These are phyloP conservation scores for Dolichomitus sp. DNA, from an alignment of 2,888 invertebrate species.

Conservation along the genomic window DNA sequence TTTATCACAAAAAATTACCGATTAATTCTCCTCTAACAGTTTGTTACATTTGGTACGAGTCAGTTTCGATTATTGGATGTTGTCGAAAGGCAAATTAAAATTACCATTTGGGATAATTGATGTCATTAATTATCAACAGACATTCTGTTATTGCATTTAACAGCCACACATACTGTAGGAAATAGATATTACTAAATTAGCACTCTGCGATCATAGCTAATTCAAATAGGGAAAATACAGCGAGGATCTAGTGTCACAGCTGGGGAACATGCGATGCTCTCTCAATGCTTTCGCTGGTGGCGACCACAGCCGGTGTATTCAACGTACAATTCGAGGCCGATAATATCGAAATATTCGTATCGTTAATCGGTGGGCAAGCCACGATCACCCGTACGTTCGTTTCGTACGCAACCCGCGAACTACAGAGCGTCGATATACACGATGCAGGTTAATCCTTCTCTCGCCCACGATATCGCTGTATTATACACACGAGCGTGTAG, in stretches of 20 bases:
- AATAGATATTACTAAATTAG: conserved; percentile 12
- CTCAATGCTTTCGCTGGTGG: conserved; percentile 2
- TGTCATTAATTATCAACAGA: conserved; percentile 22
- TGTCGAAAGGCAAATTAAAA: conserved; percentile 2
- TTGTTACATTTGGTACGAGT: background rate
- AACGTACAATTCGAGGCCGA: conserved; percentile 48
- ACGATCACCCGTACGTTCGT: conserved; percentile 7
- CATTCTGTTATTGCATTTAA: conserved; percentile 21
- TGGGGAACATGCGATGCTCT: conserved; percentile 24
- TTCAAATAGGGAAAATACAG: conserved; percentile 45
- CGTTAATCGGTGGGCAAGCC: conserved; percentile 48
- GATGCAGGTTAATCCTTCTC: conserved; percentile 37
- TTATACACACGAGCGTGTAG: conserved; percentile 19
- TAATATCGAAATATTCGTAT: conserved; percentile 53
- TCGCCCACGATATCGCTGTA: conserved; percentile 29
- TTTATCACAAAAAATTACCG: background rate
- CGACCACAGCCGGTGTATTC: conserved; percentile 17
- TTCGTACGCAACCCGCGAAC: conserved; percentile 7
- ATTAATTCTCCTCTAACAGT: background rate
- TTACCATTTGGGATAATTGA: conserved; percentile 42
- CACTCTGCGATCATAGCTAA: conserved; percentile 11
- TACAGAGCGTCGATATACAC: conserved; percentile 29
- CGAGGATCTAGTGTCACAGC: conserved; percentile 12
- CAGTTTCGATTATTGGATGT: background rate
- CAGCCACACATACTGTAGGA: background rate